Conservation (phyloP, 2,797 vertebrate genomes). For the Anguilla megastoma region DNA sequence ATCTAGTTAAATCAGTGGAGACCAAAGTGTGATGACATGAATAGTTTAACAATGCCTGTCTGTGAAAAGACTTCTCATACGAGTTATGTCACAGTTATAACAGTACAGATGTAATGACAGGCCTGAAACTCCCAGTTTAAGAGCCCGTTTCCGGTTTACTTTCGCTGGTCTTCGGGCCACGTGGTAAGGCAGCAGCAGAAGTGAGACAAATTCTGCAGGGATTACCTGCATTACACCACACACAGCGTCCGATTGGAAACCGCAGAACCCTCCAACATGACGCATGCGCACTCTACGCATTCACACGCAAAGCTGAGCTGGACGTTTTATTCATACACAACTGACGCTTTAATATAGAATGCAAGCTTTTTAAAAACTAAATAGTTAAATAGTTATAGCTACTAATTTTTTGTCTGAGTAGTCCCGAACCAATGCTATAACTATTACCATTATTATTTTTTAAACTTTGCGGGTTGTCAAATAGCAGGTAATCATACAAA, state of each 20-base stretch:
- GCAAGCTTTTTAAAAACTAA: background rate
- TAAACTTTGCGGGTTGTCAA: background rate
- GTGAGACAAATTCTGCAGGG: slow-evolving; percentile 32
- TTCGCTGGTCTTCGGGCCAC: slow-evolving; percentile 50
- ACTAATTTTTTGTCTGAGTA: background rate
- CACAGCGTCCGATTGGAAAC: background rate
- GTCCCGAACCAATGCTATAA: background rate
- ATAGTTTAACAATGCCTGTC: background rate
- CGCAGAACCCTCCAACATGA: background rate
- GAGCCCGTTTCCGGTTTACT: slow-evolving; percentile 48
- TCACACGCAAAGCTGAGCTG: background rate
- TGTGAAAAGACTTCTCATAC: background rate
- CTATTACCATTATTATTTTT: background rate
- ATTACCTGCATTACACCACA: slow-evolving; percentile 63
- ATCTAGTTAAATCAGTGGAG: background rate
- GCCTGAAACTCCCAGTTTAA: background rate
- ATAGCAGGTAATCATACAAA: background rate
- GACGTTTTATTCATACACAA: background rate
- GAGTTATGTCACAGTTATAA: background rate
- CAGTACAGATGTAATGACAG: background rate
- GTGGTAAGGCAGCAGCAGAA: slow-evolving; percentile 50
- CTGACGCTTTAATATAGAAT: background rate
- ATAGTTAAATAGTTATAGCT: background rate
- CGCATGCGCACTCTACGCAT: background rate
- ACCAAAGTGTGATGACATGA: background rate